Evolutionary conservation across 2,113 vertebrate genomes (phyloP), one percentile per base, ranked within the genome.

Genomic region (Procavia capensis): DNA sequence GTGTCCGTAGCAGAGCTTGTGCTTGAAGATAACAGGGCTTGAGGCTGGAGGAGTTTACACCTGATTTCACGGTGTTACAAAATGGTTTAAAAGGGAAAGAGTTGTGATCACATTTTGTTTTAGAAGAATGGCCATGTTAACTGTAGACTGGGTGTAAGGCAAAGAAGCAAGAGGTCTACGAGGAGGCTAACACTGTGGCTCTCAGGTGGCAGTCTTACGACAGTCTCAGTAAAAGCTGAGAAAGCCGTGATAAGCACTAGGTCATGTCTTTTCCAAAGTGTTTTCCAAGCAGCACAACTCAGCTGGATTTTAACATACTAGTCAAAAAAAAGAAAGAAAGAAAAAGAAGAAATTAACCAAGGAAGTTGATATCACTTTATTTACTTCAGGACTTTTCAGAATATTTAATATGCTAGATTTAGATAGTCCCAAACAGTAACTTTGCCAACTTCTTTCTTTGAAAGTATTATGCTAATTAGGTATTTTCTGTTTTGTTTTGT

Each of bases 321-420:
- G 0, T 43, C 39, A 31, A n/a, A 66, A 89, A 63, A 63, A 19
- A 36, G 64, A 45, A 54, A 6, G 0, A 9, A 50, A 31, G 22
- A 64, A 88, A 64, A 64, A 20, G 34, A 66, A 50, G 36, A 8
- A 0, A 22, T 22, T 43, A 54, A 72, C 29, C 72, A 95, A 86
- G 81, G 59, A 90, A 95, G 66, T 45, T 93, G 75, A 75, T 11
- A 39, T 75, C 34, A n/a, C 34, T 91, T 87, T 34, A 24, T 79
- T 85, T 81, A 59, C 57, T 66, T 25, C 29, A 87, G 50, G n/a
- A 76, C 20, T 91, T 91, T 76, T 43, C 22, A 61, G 68, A 83
- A 87, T 20, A 78, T 63, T 70, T 61, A 70, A 78, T 70, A 61
- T 36, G 41, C 9, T 91, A 75, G 11, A 14, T 22, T 41, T 31